Percentiles rank a stretch among this genome's conserved stretches.
phyloP scores from a whole-genome alignment of 2,797 vertebrate species.

The Chaetophractus vellerosus region DNA sequence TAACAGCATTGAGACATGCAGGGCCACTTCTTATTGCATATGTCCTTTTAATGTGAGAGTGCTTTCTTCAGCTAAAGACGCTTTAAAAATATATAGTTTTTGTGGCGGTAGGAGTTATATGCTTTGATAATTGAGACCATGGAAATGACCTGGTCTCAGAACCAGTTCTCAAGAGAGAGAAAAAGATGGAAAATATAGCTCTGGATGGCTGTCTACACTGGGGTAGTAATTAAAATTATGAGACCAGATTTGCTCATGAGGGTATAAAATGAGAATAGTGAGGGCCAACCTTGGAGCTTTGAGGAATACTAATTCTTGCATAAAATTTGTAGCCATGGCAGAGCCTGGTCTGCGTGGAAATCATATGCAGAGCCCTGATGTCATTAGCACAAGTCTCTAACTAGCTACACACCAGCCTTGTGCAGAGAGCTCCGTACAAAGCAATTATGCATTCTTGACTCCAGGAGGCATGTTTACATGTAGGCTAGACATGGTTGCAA shows the following conservation, averaged over 20 bases:
- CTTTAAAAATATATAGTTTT: not conserved
- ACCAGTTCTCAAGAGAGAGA: not conserved
- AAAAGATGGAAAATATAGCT: not conserved
- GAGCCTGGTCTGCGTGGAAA: not conserved
- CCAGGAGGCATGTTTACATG: not conserved
- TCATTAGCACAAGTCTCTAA: constrained; percentile 42
- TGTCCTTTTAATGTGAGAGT: not conserved
- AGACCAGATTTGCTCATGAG: not conserved
- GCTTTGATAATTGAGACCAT: not conserved
- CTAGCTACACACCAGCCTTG: not conserved
- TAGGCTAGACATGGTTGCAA: constrained; percentile 25
- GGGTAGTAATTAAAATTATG: constrained; percentile 13
- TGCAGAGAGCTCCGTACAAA: not conserved
- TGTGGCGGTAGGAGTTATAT: not conserved
- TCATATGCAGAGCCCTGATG: constrained; percentile 7
- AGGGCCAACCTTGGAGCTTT: not conserved
- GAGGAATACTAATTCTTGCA: not conserved
- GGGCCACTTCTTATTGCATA: not conserved
- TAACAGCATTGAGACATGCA: not conserved
- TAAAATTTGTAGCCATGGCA: not conserved
- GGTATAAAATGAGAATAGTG: not conserved
- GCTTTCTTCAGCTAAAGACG: not conserved
- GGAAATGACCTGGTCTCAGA: not conserved
- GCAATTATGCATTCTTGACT: not conserved
- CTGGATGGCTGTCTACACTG: not conserved